phyloP scores from a whole-genome alignment of 1,140 invertebrate genomes.

The Heliconius hewitsoni region DNA sequence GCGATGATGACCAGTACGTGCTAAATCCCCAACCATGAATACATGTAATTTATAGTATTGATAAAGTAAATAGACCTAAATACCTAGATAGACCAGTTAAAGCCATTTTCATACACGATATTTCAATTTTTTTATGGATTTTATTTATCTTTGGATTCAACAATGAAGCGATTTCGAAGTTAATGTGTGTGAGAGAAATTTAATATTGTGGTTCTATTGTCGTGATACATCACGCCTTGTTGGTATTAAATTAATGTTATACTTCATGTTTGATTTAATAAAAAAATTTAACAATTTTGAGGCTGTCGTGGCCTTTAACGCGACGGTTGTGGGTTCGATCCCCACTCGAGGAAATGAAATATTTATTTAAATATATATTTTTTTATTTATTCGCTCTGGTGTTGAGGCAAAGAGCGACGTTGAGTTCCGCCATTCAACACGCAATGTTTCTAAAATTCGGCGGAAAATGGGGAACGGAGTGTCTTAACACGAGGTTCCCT shows the following conservation, averaged over 20 bases:
- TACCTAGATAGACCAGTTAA: not conserved
- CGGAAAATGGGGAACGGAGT: too few relatives aligned
- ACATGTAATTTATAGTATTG: slow-evolving; percentile 3
- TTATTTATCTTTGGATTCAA: not conserved
- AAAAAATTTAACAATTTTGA: too few relatives aligned
- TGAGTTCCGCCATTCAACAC: too few relatives aligned
- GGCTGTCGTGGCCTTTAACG: too few relatives aligned
- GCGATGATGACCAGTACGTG: slow-evolving; percentile 11
- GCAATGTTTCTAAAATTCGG: too few relatives aligned
- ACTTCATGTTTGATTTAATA: too few relatives aligned
- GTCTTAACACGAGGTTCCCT: too few relatives aligned
- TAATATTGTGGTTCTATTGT: not conserved
- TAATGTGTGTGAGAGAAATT: not conserved
- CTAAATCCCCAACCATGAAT: slow-evolving; percentile 6
- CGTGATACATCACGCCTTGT: not conserved
- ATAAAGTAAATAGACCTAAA: slow-evolving; percentile 18
- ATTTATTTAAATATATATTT: not conserved
- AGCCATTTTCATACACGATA: not conserved
- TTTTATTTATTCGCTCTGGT: too few relatives aligned
- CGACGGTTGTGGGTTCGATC: too few relatives aligned
- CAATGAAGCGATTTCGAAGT: not conserved
- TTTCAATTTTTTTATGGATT: not conserved
- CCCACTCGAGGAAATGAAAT: too few relatives aligned
- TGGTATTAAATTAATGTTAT: not conserved
- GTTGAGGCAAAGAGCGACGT: too few relatives aligned